These are phyloP conservation scores for Diplolepis rosae DNA, from an alignment of 2,888 invertebrate species.

Conservation along the genomic window DNA sequence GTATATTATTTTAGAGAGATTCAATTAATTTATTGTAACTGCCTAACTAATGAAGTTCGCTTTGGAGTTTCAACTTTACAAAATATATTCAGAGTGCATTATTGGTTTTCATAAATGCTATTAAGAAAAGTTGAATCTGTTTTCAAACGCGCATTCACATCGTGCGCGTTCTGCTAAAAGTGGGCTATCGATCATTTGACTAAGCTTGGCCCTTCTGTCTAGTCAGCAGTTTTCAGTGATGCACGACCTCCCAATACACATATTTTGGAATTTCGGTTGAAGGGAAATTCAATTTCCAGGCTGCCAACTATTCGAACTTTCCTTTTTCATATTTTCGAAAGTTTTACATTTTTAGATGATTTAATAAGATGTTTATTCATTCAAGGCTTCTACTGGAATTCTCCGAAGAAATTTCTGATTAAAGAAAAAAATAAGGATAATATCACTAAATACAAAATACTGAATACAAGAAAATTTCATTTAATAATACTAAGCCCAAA, in stretches of 20 bases:
- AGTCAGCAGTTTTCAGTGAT: conserved; percentile 39
- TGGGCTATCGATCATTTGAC: conserved; percentile 55
- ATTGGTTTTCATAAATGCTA: not conserved
- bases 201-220: conserved; percentile 41
- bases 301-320: not conserved
- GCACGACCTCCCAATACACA: conserved; percentile 39
- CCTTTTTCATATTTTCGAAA: not conserved
- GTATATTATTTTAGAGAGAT: no score
- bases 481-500: no score
- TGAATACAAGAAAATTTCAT: no score
- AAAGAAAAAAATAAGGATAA: no score
- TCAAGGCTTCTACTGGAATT: no score
- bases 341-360: not conserved
- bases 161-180: conserved; percentile 44
- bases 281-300: not conserved
- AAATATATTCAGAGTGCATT: not conserved
- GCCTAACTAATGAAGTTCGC: not conserved
- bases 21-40: no score
- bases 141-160: conserved; percentile 43
- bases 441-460: no score
- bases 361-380: no score
- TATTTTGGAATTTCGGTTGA: conserved; percentile 21
- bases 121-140: conserved; percentile 12
- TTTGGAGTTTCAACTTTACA: not conserved
- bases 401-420: no score